phyloP scores from a whole-genome alignment of 2,888 invertebrate genomes.

The Blera fallax region DNA sequence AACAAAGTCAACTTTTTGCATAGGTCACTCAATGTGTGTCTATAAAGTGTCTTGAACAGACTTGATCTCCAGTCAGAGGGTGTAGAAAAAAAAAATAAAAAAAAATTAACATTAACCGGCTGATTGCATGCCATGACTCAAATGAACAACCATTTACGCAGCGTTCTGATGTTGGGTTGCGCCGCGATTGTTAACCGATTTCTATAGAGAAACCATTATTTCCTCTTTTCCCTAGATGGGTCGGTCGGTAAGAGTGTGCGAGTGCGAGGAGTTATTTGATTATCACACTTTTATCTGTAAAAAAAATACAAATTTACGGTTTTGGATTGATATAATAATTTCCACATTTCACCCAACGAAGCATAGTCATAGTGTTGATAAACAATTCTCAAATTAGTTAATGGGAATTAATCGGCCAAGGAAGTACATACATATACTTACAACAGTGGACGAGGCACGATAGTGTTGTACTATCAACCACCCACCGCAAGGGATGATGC shows the following conservation, averaged over 20 bases:
- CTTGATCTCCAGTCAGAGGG: slow-evolving; percentile 9
- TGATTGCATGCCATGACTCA: slow-evolving; percentile 55
- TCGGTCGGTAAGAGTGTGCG: slow-evolving; percentile 11
- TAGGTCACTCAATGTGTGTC: slow-evolving; percentile 32
- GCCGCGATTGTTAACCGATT: slow-evolving; percentile 27
- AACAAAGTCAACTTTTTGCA: slow-evolving; percentile 43
- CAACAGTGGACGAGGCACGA: background rate
- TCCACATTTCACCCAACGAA: slow-evolving; percentile 8
- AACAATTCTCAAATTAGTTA: slow-evolving; percentile 31
- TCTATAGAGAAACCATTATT: slow-evolving; percentile 35
- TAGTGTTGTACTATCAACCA: background rate
- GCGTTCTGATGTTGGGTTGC: slow-evolving; percentile 17
- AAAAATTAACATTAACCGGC: slow-evolving; percentile 20
- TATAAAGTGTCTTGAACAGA: slow-evolving; percentile 9
- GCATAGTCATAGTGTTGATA: slow-evolving; percentile 26
- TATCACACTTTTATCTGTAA: slow-evolving; percentile 53
- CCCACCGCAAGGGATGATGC: slow-evolving; percentile 57
- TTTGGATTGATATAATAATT: slow-evolving; percentile 51
- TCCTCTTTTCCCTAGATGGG: slow-evolving; percentile 51
- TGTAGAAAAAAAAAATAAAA: background rate
- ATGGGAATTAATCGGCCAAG: slow-evolving; percentile 28
- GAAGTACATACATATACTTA: slow-evolving; percentile 24
- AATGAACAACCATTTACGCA: background rate
- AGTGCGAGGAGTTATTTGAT: slow-evolving; percentile 33
- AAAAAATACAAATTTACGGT: slow-evolving; percentile 12